Percentiles rank a stretch among this genome's conserved stretches.
phyloP scores from a whole-genome alignment of 2,797 vertebrate genomes.

The Coregonus suidteri region DNA sequence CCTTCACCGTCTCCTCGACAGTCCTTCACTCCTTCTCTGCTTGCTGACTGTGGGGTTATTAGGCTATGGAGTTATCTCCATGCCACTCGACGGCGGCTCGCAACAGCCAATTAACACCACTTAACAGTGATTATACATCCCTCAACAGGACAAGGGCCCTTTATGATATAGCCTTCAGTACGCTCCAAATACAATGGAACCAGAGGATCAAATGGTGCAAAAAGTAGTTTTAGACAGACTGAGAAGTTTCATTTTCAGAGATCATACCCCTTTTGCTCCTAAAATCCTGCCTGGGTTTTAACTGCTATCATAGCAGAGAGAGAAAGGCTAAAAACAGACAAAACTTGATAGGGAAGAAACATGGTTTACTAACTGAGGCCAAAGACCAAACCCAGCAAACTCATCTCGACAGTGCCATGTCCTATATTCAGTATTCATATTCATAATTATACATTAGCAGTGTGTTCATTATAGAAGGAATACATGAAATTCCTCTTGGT shows the following conservation, averaged over 20 bases:
- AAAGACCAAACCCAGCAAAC: background rate
- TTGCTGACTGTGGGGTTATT: too few relatives aligned
- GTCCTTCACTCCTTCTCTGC: constrained; percentile 20
- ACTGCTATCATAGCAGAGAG: too few relatives aligned
- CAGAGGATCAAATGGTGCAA: too few relatives aligned
- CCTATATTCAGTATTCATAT: background rate
- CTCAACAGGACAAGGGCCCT: constrained; percentile 27
- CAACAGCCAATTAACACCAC: constrained; percentile 45
- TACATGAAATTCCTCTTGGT: background rate
- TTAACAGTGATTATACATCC: constrained; percentile 28
- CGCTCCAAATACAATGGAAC: too few relatives aligned
- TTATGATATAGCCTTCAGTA: background rate
- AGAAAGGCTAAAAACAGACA: too few relatives aligned
- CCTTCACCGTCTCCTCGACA: constrained; percentile 20
- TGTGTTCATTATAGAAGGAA: background rate
- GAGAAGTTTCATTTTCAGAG: too few relatives aligned
- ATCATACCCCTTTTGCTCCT: too few relatives aligned
- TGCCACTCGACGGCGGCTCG: background rate
- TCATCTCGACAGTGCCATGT: background rate
- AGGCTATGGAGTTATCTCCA: background rate
- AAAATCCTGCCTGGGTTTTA: too few relatives aligned
- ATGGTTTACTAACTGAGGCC: too few relatives aligned
- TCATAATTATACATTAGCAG: background rate
- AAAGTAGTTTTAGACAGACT: too few relatives aligned
- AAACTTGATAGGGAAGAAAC: too few relatives aligned